Evolutionary conservation across 2,888 invertebrate species (phyloP).

Genomic region (Neelides folsomi): DNA sequence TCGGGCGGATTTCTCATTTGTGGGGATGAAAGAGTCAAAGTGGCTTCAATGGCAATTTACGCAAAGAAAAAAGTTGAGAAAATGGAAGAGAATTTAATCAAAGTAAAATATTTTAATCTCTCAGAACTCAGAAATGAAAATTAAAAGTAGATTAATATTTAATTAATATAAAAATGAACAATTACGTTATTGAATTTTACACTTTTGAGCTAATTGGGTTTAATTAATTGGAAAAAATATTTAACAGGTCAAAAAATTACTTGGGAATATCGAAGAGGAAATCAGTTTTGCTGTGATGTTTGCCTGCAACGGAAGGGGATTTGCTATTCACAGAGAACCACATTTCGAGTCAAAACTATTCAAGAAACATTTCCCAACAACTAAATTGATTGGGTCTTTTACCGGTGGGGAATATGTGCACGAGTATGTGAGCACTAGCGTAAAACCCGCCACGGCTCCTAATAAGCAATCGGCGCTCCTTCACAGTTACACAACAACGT

Average conservation of each 20-base stretch:
- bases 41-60: constrained; percentile 15
- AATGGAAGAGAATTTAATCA: constrained; percentile 14
- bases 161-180: background rate
- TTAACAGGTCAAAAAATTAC: constrained; percentile 12
- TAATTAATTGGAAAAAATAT: background rate
- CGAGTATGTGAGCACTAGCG: constrained; percentile 13
- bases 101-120: constrained; percentile 6
- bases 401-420: constrained; percentile 25
- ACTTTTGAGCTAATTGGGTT: background rate
- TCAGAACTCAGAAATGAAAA: background rate
- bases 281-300: constrained; percentile 30
- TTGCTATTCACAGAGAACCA: constrained; percentile 14
- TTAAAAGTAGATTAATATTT: background rate
- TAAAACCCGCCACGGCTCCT: background rate
- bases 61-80: constrained; percentile 11
- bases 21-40: constrained; percentile 18
- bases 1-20: constrained; percentile 18
- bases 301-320: constrained; percentile 27
- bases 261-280: constrained; percentile 8
- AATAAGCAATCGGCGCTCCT: constrained; percentile 13
- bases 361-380: constrained; percentile 23
- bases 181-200: too few species aligned
- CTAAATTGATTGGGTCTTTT: constrained; percentile 20
- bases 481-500: constrained; percentile 21
- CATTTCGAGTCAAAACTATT: constrained; percentile 25